Evolutionary conservation across 2,797 vertebrate species (phyloP).

Genomic region (Onychomys arenicola): DNA sequence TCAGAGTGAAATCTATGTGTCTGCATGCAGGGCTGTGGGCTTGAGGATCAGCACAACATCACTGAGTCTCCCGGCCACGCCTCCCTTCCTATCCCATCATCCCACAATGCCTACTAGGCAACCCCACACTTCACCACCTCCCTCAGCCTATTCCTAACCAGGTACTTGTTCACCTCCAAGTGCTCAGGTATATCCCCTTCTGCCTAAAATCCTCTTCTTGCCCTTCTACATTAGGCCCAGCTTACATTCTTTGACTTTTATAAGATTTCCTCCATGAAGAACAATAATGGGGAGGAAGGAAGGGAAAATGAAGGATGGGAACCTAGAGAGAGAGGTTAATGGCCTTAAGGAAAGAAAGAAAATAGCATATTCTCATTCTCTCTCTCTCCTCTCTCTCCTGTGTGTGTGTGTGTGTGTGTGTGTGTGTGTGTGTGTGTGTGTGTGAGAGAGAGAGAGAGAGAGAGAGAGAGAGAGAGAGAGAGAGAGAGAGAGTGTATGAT

Average conservation of each 20-base stretch:
- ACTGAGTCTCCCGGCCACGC: too few relatives aligned
- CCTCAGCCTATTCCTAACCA: neutral
- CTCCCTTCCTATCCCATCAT: neutral
- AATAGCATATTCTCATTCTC: neutral
- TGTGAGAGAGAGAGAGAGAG: neutral
- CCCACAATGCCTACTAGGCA: too few relatives aligned
- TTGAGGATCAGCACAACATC: fast-evolving
- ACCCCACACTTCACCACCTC: fast-evolving
- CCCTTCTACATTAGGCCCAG: neutral
- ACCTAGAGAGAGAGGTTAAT: neutral
- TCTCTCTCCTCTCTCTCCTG: neutral
- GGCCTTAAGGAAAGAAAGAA: neutral
- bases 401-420: neutral
- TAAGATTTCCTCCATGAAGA: neutral
- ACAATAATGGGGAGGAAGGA: neutral
- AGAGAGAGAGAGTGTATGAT: neutral
- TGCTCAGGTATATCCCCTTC: fast-evolving
- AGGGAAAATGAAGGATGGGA: neutral
- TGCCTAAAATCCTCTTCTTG: neutral
- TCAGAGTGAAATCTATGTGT: neutral
- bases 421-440: neutral
- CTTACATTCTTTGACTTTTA: too few relatives aligned
- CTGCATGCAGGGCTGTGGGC: fast-evolving
- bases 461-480: neutral
- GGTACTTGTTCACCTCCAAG: neutral